These are phyloP conservation scores for Plectropomus leopardus DNA, from an alignment of 2,113 vertebrate species.

Conservation along the genomic window DNA sequence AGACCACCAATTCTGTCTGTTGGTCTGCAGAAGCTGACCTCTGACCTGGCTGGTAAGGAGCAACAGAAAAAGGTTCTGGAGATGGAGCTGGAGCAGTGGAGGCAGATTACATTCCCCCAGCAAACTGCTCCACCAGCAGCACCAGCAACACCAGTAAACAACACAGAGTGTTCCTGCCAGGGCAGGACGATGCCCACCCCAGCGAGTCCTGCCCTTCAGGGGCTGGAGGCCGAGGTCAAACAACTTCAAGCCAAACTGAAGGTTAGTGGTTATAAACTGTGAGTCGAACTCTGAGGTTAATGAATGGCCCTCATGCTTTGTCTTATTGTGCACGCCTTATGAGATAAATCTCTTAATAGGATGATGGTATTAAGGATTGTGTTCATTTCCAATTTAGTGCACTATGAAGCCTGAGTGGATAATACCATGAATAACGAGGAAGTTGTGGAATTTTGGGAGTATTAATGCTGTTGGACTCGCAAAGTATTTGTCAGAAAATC, in stretches of 20 bases:
- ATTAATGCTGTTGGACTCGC: background rate
- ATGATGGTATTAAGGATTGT: conserved; percentile 53
- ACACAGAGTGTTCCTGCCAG: conserved; percentile 63
- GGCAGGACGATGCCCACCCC: conserved; percentile 55
- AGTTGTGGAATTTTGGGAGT: background rate
- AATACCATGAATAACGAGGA: conserved; percentile 35
- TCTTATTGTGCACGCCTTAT: conserved; percentile 43
- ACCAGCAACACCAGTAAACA: conserved; percentile 38
- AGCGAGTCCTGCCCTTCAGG: conserved; percentile 80
- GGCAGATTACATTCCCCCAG: conserved; percentile 84
- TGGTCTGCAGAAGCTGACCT: conserved; percentile 87
- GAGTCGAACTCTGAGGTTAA: conserved; percentile 31
- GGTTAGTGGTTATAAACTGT: conserved; percentile 81
- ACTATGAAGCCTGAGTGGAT: conserved; percentile 32
- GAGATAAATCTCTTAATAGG: conserved; percentile 58
- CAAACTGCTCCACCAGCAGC: conserved; percentile 48
- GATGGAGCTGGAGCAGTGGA: conserved; percentile 86
- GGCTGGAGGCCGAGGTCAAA: conserved; percentile 89
- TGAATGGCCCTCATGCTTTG: conserved; percentile 43
- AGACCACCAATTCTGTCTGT: conserved; percentile 51
- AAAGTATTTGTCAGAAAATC: background rate
- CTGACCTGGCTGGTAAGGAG: conserved; percentile 87
- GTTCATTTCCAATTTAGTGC: conserved; percentile 59
- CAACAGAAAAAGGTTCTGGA: conserved; percentile 91
- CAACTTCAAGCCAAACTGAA: conserved; percentile 93